Percentiles rank a stretch among this genome's conserved stretches.
phyloP scores from a whole-genome alignment of 2,113 vertebrate genomes.

The Taurulus bubalis region DNA sequence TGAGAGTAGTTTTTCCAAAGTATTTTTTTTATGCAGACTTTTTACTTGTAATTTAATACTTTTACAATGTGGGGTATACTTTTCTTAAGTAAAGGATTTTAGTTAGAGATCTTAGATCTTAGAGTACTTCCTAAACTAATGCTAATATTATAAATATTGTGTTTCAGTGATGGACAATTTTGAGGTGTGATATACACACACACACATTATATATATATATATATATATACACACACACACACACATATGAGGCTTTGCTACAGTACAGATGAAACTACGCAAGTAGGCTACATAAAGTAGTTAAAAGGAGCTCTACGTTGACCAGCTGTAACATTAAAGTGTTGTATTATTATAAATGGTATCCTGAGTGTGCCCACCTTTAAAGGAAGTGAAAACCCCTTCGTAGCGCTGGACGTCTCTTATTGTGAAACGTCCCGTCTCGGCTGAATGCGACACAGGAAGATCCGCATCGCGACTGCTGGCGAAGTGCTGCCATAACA shows the following conservation, averaged over 20 bases:
- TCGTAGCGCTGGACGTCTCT: constrained; percentile 28
- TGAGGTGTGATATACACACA: too few species aligned
- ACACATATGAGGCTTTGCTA: not conserved
- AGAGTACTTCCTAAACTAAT: not conserved
- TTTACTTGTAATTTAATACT: not conserved
- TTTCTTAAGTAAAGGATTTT: not conserved
- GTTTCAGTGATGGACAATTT: not conserved
- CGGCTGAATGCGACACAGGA: constrained; percentile 69
- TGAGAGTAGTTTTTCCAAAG: not conserved
- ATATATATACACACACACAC: too few species aligned
- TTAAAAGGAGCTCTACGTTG: not conserved
- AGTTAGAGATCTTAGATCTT: too few species aligned
- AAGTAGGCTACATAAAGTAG: not conserved
- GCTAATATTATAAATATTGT: not conserved
- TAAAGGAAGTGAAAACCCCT: not conserved
- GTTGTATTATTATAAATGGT: too few species aligned
- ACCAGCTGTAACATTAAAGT: not conserved
- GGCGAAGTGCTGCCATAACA: constrained; percentile 78
- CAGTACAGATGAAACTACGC: not conserved
- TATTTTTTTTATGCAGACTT: not conserved
- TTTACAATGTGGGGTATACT: not conserved
- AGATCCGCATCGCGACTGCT: constrained; percentile 77
- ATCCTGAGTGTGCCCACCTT: not conserved
- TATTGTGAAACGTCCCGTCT: constrained; percentile 70
- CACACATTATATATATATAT: too few species aligned